Evolutionary conservation across 2,888 invertebrate species (phyloP).

Genomic region (Cactoblastis cactorum): DNA sequence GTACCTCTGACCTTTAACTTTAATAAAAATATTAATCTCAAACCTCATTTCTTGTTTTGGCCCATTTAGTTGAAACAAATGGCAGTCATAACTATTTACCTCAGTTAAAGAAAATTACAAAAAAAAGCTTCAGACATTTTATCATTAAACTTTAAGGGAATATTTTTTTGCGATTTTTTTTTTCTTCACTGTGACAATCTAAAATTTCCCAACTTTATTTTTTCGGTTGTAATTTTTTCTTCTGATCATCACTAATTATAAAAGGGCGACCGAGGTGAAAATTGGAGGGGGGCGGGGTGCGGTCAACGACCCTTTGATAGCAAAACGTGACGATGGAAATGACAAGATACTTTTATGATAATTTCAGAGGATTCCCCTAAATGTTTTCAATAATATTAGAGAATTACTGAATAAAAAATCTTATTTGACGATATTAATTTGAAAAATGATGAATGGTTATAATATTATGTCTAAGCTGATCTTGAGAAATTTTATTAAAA

Average conservation of each 20-base stretch:
- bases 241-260: conserved; percentile 71
- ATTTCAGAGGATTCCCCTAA: not conserved
- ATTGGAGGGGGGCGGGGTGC: conserved; percentile 43
- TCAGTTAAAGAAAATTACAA: no score
- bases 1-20: no score
- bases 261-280: conserved; percentile 45
- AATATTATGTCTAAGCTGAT: no score
- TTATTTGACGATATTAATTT: no score
- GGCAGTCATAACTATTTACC: no score
- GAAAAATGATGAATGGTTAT: no score
- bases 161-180: not conserved
- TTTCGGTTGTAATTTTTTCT: conserved; percentile 48
- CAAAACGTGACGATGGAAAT: conserved; percentile 9
- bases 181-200: not conserved
- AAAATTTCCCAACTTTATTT: conserved; percentile 38
- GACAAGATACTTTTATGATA: conserved; percentile 7
- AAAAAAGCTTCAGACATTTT: no score
- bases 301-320: conserved; percentile 53
- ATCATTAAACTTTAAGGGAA: not conserved
- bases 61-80: no score
- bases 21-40: no score
- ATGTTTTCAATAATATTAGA: not conserved
- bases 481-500: no score
- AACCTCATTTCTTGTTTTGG: no score
- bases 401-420: no score